A percentile compares a stretch with the other conserved stretches of the same genome.
phyloP scores from a whole-genome alignment of 2,797 vertebrate species.

The Urophycis tenuis region DNA sequence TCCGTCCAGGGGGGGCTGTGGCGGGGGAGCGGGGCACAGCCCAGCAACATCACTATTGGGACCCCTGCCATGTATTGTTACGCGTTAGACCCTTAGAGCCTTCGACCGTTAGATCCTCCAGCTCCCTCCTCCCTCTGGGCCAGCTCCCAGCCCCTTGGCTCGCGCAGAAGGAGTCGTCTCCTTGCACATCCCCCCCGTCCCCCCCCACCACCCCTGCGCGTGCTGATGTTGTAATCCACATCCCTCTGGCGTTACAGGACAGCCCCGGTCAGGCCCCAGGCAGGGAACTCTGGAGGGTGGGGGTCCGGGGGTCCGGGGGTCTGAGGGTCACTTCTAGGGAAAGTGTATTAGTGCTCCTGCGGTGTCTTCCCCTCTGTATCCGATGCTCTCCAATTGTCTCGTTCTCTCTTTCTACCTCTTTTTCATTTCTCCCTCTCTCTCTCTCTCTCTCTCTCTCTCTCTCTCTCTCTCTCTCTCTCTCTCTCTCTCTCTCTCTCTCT shows the following conservation, averaged over 20 bases:
- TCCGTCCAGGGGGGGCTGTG: too few relatives aligned
- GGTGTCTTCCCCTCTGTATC: neutral
- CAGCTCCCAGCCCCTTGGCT: neutral
- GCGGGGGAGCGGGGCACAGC: too few relatives aligned
- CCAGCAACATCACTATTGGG: too few relatives aligned
- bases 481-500: neutral
- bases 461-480: too few relatives aligned
- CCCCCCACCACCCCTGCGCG: slow-evolving; percentile 6
- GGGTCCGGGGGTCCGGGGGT: too few relatives aligned
- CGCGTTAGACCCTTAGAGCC: too few relatives aligned
- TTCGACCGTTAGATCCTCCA: too few relatives aligned
- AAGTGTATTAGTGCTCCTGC: neutral
- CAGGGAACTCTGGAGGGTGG: too few relatives aligned
- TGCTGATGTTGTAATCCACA: slow-evolving; percentile 31
- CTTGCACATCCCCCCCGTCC: neutral
- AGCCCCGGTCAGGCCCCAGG: too few relatives aligned
- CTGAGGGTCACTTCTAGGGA: neutral
- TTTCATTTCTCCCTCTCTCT: too few relatives aligned
- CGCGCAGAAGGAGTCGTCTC: neutral
- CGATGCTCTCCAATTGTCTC: neutral
- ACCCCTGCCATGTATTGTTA: too few relatives aligned
- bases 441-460: too few relatives aligned
- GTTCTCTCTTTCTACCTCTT: neutral
- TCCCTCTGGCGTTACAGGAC: slow-evolving; percentile 20
- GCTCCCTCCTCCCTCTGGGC: neutral